Evolutionary conservation across 2,888 invertebrate species (phyloP), one percentile per base, ranked within the genome.

Genomic region (Cephus sareptanus): DNA sequence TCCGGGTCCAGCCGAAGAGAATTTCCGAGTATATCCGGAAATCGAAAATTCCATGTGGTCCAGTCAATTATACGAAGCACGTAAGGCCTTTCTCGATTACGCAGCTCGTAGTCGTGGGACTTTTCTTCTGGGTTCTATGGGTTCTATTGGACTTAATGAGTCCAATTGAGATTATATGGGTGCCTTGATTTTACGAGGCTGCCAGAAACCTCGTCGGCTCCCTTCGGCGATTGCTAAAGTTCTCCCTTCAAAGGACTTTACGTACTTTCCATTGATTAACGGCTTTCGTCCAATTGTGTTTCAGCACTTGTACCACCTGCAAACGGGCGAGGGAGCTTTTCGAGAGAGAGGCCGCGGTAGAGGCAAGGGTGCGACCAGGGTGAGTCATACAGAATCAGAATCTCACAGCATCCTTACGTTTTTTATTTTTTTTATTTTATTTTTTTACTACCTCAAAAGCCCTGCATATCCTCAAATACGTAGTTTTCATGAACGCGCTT

Each of bases 331-430:
- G 79, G 91, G 91, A 78, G 86, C 91, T 75, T 91, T 90, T 81
- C 85, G 91, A 76, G 91, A 91, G 83, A 83, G 91, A 81, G 91
- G 91, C 40, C 86, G 91, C 83, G 91, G 91, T 71, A 87, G 91
- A 88, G 91, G 91, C 83, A 91, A 91, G 81, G 91, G 91, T 82
- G 86, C 91, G 83, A 91, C 91, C 71, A 90, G 91, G 88, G 91
- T 91, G 82, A 91, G 91, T 88, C 33, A 71, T 71, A 33, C 34
- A 31, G 34, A 71, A 71, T 71, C 33, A 71, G 31, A 34, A 31
- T 71, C 31, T 15, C 71, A 34, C 12, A 34, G 56, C 9, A 23
- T 56, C 56, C 23, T 9, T 23, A 40, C 23, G 6, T 40, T 23
- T 56, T 4, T 4, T 40, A 1, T 40, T 40, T 1, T 40, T 15